phyloP scores from a whole-genome alignment of 2,888 invertebrate species.

The Eustalomyia histrio region DNA sequence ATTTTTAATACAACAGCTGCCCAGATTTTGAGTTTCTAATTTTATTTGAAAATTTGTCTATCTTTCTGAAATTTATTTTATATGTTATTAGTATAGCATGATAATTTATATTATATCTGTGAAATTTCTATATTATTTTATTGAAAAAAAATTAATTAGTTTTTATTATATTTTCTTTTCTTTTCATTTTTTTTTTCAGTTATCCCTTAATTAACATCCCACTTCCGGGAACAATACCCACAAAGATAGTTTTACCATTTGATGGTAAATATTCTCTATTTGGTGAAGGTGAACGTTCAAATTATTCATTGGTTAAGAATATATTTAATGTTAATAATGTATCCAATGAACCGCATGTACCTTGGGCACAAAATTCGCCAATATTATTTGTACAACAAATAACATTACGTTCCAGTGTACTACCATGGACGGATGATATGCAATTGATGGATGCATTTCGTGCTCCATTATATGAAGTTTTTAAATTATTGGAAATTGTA shows the following conservation, averaged over 20 bases:
- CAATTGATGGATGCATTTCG: constrained; percentile 94
- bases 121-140: too few species aligned
- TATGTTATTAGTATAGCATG: too few species aligned
- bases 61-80: too few species aligned
- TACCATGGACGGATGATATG: constrained; percentile 92
- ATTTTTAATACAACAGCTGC: too few species aligned
- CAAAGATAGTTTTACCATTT: constrained; percentile 83
- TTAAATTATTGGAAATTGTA: constrained; percentile 91
- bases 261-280: constrained; percentile 76
- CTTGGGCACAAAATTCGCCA: constrained; percentile 83
- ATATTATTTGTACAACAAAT: constrained; percentile 89
- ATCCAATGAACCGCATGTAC: constrained; percentile 80
- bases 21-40: too few species aligned
- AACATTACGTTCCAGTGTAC: constrained; percentile 87
- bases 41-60: too few species aligned
- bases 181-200: constrained; percentile 80
- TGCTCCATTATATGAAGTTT: constrained; percentile 93
- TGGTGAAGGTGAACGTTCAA: constrained; percentile 68
- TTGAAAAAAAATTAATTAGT: too few species aligned
- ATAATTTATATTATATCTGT: too few species aligned
- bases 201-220: constrained; percentile 92
- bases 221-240: constrained; percentile 93
- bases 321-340: constrained; percentile 70
- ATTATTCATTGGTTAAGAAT: constrained; percentile 70
- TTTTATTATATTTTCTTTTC: too few species aligned